Evolutionary conservation across 2,113 vertebrate genomes (phyloP), one percentile per base, ranked within the genome.

Genomic region (Ammospiza nelsoni): DNA sequence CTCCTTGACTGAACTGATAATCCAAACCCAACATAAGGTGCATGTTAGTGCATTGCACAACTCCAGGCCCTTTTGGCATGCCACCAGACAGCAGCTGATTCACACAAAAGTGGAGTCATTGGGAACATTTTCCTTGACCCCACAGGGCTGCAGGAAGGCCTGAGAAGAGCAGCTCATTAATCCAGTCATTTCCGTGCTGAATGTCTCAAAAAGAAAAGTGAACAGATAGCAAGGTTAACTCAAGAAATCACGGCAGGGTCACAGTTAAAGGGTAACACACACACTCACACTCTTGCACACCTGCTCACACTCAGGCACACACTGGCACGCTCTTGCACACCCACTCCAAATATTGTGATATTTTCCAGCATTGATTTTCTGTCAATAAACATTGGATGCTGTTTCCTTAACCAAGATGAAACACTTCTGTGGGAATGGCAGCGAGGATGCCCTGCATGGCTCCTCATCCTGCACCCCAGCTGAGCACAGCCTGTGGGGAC

Each of bases 401-500:
- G 14, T 51, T 91, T 71, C 29, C 62, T 55, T 65, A 46, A 67
- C 29, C 9, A 10, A 20, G 68, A 43, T 2, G 4, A 75, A 89
- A 39, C 2, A 4, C 46, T 76, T 9, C 51, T 44, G 61, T 2
- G 4, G 62, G 20, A 43, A 76, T 12, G 71, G 41, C 81, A 72
- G 67, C 0, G 2, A 52, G 57, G 5, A 5, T 0, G 2, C 24
- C 13, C 49, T 51, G 49, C 49, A 51, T 27, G 24, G 18, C 16
- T 12, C 1, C 65, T 44, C 27, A 6, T 44, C 89, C 79, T 69
- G 86, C 63, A 18, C 18, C 11, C 19, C 31, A 10, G 41, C 69
- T 46, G 11, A 6, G 35, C 51, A 21, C 52, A 16, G 17, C 27
- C 55, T 2, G 0, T 9, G 41, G 76, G 44, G n/a, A 46, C 41